Percentiles rank a stretch among this genome's conserved stretches.
Evolutionary conservation across 1,140 invertebrate genomes (phyloP).

Genomic region (Panagrolaimus sp.): DNA sequence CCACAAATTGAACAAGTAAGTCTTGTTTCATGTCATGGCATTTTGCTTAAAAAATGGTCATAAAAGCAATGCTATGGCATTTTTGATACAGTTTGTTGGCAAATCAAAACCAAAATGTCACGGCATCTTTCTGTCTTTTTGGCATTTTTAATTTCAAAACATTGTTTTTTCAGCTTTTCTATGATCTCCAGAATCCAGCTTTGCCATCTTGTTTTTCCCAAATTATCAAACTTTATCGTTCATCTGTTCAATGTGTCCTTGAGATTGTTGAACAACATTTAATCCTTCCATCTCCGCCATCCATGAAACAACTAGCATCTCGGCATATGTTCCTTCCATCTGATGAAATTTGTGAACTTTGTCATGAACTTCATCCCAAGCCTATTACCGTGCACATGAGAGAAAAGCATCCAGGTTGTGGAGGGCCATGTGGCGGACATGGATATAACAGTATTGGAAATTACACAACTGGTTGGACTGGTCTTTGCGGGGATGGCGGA

Average conservation of each 20-base stretch:
- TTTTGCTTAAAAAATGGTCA: too few relatives aligned
- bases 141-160: too few relatives aligned
- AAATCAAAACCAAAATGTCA: too few relatives aligned
- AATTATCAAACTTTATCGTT: slow-evolving; percentile 56
- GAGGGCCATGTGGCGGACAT: slow-evolving; percentile 75
- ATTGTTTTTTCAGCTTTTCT: too few relatives aligned
- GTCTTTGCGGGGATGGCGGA: slow-evolving; percentile 79
- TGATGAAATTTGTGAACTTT: slow-evolving; percentile 73
- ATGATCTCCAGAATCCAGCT: neutral
- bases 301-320: neutral
- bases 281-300: slow-evolving; percentile 24
- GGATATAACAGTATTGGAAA: slow-evolving; percentile 79
- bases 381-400: slow-evolving; percentile 87
- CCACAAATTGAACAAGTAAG: neutral
- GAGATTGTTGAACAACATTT: slow-evolving; percentile 25
- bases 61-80: too few relatives aligned
- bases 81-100: too few relatives aligned
- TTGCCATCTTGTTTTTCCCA: neutral
- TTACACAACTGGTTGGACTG: slow-evolving; percentile 78
- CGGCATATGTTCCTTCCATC: slow-evolving; percentile 13
- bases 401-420: slow-evolving; percentile 79
- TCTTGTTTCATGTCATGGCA: too few relatives aligned
- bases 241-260: slow-evolving; percentile 15
- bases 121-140: too few relatives aligned
- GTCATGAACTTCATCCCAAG: slow-evolving; percentile 71